A percentile compares a stretch with the other conserved stretches of the same genome.
phyloP scores from a whole-genome alignment of 64 coral and sea anemone genomes.

The Catalaphyllia jardinei region DNA sequence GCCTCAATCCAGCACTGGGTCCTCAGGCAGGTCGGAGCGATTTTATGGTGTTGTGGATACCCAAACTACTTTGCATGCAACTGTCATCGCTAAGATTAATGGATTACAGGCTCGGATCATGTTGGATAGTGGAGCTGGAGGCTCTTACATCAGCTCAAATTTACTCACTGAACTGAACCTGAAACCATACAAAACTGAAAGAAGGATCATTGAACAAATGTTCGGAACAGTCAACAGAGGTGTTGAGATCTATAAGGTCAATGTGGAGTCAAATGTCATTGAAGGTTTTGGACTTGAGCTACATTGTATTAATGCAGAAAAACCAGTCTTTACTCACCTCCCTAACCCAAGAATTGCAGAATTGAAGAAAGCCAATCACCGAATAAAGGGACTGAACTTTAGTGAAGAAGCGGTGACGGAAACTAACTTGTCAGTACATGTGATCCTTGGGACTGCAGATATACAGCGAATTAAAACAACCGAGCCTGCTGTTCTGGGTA shows the following conservation, averaged over 20 bases:
- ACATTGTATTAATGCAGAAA: conserved; percentile 67
- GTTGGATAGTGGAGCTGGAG: no score
- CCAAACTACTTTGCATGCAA: conserved; percentile 50
- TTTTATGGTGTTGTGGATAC: conserved; percentile 47
- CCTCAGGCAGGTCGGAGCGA: neutral
- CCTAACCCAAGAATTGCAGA: conserved; percentile 56
- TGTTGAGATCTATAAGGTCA: conserved; percentile 33
- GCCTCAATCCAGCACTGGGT: neutral
- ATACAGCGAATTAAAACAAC: conserved; percentile 64
- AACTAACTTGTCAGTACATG: conserved; percentile 45
- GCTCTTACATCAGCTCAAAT: no score
- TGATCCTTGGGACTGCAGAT: no score
- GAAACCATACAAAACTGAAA: conserved; percentile 32
- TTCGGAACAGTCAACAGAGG: conserved; percentile 41
- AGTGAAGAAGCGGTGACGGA: conserved; percentile 54
- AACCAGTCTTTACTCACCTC: no score
- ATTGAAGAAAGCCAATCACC: conserved; percentile 33
- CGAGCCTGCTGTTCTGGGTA: conserved; percentile 45
- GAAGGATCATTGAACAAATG: conserved; percentile 65
- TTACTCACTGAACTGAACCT: conserved; percentile 53
- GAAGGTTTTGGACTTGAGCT: conserved; percentile 6
- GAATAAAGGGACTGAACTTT: conserved; percentile 38
- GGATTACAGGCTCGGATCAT: conserved; percentile 52
- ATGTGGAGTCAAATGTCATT: conserved; percentile 1
- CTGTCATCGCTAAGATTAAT: conserved; percentile 55